These are phyloP conservation scores for Gymnothorax reevesii DNA, from an alignment of 2,797 vertebrate species.

Conservation along the genomic window DNA sequence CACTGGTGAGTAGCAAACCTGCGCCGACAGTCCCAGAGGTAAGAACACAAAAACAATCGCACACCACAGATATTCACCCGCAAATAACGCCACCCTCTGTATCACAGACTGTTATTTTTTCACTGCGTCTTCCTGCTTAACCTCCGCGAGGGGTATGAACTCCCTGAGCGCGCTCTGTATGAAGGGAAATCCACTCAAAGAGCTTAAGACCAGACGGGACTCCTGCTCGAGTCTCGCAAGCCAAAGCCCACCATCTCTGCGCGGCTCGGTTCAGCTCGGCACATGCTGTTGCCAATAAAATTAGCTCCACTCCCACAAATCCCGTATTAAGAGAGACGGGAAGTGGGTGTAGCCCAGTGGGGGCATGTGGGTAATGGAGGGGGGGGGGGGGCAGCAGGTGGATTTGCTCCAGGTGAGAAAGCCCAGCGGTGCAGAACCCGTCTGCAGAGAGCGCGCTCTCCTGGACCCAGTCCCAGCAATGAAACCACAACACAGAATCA, in stretches of 20 bases:
- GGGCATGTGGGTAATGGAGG: not conserved
- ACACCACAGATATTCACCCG: too few species aligned
- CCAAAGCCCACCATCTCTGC: constrained; percentile 53
- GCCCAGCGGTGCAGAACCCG: not conserved
- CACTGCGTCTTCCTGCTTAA: not conserved
- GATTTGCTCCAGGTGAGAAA: not conserved
- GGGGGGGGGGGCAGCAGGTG: not conserved
- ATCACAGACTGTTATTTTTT: not conserved
- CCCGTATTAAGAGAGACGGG: constrained; percentile 21
- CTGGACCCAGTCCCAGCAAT: not conserved
- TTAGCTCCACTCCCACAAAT: constrained; percentile 38
- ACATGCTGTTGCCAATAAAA: constrained; percentile 47
- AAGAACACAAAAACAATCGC: not conserved
- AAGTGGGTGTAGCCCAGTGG: not conserved
- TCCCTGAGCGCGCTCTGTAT: not conserved
- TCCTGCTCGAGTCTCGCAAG: constrained; percentile 44
- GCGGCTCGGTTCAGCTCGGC: constrained; percentile 49
- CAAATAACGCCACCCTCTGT: not conserved
- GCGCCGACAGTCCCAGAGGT: not conserved
- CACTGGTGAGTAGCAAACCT: not conserved
- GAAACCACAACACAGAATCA: not conserved
- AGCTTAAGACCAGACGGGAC: constrained; percentile 19
- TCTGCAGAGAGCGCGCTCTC: not conserved
- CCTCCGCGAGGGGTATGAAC: not conserved
- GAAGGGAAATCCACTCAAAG: constrained; percentile 30